These are phyloP conservation scores for Heliconius hortense DNA, from an alignment of 2,888 invertebrate genomes.

Conservation along the genomic window DNA sequence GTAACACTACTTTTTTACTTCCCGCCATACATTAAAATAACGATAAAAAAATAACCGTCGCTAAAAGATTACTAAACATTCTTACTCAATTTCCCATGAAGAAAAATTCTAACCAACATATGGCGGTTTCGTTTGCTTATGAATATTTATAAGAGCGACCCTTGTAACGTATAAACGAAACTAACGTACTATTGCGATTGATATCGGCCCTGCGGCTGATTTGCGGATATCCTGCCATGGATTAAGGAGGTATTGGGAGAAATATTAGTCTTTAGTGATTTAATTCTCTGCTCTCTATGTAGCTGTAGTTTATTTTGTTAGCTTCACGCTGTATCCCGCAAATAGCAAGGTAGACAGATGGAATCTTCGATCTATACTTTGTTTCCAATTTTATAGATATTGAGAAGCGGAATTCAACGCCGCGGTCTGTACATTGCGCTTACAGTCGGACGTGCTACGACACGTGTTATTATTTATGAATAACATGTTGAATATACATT, in stretches of 20 bases:
- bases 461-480: too few species aligned
- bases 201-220: constrained; percentile 23
- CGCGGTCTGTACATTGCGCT: too few species aligned
- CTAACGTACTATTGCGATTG: constrained; percentile 35
- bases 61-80: constrained; percentile 13
- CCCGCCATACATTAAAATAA: background rate
- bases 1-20: too few species aligned
- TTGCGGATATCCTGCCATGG: constrained; percentile 15
- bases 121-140: constrained; percentile 52
- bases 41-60: constrained; percentile 4
- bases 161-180: constrained; percentile 28
- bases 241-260: background rate
- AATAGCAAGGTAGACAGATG: background rate
- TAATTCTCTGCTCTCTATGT: background rate
- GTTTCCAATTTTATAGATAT: background rate
- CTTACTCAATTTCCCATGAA: constrained; percentile 46
- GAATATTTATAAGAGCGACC: constrained; percentile 49
- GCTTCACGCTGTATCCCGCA: background rate
- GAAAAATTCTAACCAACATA: constrained; percentile 49
- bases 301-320: background rate
- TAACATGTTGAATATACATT: too few species aligned
- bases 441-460: too few species aligned
- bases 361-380: background rate
- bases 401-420: background rate
- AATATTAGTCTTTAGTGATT: background rate